These are phyloP conservation scores for Scomberomorus guttatus DNA, from an alignment of 2,797 vertebrate genomes.

Conservation along the genomic window DNA sequence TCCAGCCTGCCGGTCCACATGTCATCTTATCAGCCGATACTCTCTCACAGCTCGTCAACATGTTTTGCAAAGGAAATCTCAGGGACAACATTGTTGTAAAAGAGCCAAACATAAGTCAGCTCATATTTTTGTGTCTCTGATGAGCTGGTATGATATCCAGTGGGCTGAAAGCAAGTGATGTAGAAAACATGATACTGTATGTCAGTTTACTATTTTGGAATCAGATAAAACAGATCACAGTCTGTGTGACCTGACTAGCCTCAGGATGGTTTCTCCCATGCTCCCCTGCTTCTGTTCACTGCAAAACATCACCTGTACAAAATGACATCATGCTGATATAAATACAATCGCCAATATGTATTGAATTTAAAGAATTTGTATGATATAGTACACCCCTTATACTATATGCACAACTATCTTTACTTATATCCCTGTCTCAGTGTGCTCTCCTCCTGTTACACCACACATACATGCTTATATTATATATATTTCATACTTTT, in stretches of 20 bases:
- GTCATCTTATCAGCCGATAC: conserved; percentile 58
- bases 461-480: too few relatives aligned
- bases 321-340: conserved; percentile 1
- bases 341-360: too few relatives aligned
- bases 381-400: too few relatives aligned
- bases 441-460: too few relatives aligned
- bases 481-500: too few relatives aligned
- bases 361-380: too few relatives aligned
- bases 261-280: conserved; percentile 8
- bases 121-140: conserved; percentile 18
- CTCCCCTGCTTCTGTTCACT: conserved; percentile 7
- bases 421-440: too few relatives aligned
- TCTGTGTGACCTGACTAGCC: conserved; percentile 13
- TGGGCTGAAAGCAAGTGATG: neutral
- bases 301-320: conserved; percentile 22
- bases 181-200: neutral
- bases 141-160: conserved; percentile 1
- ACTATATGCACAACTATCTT: too few relatives aligned
- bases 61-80: conserved; percentile 60
- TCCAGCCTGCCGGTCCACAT: conserved; percentile 60
- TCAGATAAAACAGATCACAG: conserved; percentile 11
- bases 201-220: conserved; percentile 29
- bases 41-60: conserved; percentile 58
- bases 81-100: conserved; percentile 34
- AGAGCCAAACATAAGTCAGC: conserved; percentile 14